Base-by-base conservation (phyloP, 2,888 invertebrate species). In the Andrena chrysosceles region DNA sequence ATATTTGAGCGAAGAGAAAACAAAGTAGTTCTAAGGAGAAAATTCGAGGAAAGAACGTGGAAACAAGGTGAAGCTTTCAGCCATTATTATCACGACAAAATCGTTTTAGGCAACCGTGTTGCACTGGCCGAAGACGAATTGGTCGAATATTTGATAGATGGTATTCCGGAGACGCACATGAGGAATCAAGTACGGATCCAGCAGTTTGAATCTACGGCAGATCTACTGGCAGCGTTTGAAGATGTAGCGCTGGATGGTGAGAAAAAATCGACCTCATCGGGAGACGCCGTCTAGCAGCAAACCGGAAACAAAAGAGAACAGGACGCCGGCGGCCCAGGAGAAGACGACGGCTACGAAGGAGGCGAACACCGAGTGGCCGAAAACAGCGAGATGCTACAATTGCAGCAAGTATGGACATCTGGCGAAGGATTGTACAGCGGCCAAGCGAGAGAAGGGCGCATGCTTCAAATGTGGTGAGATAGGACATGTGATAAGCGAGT, bases 21-120 rank as follows among this genome's bases (percentile, higher is more conserved):
- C 29, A 26, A 6, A 23, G 4, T 66, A 16, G 5, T 16, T 1
- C 29, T 23, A 8, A 20, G 49, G 16, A 49, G 52, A 2, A 10
- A 66, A 13, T 66, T 66, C 8, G 66, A 66, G n/a, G n/a, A 66
- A 13, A 26, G 66, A 16, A 52, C 4, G 0, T 66, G 66, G 66
- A 20, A 13, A 26, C 13, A 4, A 26, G 20, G 13, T 29, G 66
- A 66, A 29, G 4, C 48, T 5, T 49, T 66, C 23, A 8, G 5
- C 5, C 49, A 66, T 8, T 66, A 49, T 49, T 10, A 16, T 4
- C 66, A 66, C 29, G 66, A 66, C 16, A 66, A 66, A n/a, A 13
- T 66, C 2, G 23, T 49, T 0, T 29, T 66, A 29, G 66, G 42
- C 8, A 66, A 49, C 29, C 48, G 48, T 8, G 49, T 66, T 13